Base-by-base conservation (phyloP, 2,888 invertebrate species). In the Onchidella celtica region DNA sequence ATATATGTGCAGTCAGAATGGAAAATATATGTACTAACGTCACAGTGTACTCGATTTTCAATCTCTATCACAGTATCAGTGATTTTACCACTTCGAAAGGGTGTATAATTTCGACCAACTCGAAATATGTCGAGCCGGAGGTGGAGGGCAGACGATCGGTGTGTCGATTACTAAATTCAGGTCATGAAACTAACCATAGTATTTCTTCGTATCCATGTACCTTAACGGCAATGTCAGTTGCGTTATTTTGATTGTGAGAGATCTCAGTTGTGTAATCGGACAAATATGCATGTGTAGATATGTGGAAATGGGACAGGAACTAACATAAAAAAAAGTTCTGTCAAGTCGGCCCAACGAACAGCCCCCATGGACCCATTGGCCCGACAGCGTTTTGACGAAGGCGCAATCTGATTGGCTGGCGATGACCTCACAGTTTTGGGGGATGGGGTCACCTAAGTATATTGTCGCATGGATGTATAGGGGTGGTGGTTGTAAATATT, bases 321-420 rank as follows among this genome's bases (percentile, higher is more conserved):
- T 61, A 59, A 38, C 9, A 29, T 40, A 29, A n/a, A 36, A 27
- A n/a, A 36, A 29, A 40, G 63, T 47, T 40, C 11, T 65, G 65
- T 40, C 63, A 40, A 65, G 40, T 55, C 63, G 63, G 38, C 27
- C 63, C 29, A 74, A 38, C 38, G 3, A 38, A 38, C 74, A 29
- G 24, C 65, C 57, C 57, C 36, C 61, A 27, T 63, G 61, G 47
- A 40, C 40, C 57, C 38, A 40, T 38, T 38, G 32, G 65, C 61
- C 72, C 32, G 40, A 69, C 69, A 69, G 69, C 55, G n/a, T 32
- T n/a, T 40, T 47, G 66, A n/a, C 27, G 24, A 65, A 3, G 27
- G 34, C 40, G 70, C 47, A 32, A 34, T 84, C 69, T 82, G 79
- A 84, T 84, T 84, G 84, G 84, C 76, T 84, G 81, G 14, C 17